phyloP scores from a whole-genome alignment of 2,888 invertebrate species.

The Tachina lurida region DNA sequence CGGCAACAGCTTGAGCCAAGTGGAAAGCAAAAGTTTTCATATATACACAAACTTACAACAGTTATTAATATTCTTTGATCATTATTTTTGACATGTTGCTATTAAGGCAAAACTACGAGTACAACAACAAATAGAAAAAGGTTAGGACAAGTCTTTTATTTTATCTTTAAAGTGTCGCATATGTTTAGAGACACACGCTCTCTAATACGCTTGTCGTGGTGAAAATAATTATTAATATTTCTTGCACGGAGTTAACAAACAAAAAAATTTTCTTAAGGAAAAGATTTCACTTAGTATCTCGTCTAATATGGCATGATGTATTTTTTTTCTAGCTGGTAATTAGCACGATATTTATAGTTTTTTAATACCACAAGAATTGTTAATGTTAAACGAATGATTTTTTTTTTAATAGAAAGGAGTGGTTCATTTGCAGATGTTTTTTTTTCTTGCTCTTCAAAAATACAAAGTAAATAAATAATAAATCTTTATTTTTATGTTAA shows the following conservation, averaged over 20 bases:
- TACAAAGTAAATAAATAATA: too few relatives aligned
- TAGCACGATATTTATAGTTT: slow-evolving; percentile 12
- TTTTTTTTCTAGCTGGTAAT: not conserved
- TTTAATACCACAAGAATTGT: not conserved
- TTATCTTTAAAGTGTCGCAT: slow-evolving; percentile 56
- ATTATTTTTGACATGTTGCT: slow-evolving; percentile 69
- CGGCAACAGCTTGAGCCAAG: slow-evolving; percentile 9
- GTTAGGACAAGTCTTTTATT: slow-evolving; percentile 47
- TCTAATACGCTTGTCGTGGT: slow-evolving; percentile 30
- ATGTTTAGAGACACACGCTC: slow-evolving; percentile 40
- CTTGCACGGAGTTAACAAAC: not conserved
- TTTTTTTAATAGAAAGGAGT: not conserved
- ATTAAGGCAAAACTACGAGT: slow-evolving; percentile 60
- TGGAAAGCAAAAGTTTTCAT: slow-evolving; percentile 13
- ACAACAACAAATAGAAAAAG: slow-evolving; percentile 11
- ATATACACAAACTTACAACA: not conserved
- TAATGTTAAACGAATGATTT: not conserved
- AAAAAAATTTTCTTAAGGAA: not conserved
- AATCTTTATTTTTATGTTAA: too few relatives aligned
- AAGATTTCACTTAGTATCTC: not conserved
- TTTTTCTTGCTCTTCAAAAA: too few relatives aligned
- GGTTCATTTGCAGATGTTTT: not conserved
- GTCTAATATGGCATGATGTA: not conserved
- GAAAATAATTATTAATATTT: slow-evolving; percentile 60
- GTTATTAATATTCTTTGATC: slow-evolving; percentile 68